These are phyloP conservation scores for Menidia menidia DNA, from an alignment of 2,797 vertebrate genomes.

Conservation along the genomic window DNA sequence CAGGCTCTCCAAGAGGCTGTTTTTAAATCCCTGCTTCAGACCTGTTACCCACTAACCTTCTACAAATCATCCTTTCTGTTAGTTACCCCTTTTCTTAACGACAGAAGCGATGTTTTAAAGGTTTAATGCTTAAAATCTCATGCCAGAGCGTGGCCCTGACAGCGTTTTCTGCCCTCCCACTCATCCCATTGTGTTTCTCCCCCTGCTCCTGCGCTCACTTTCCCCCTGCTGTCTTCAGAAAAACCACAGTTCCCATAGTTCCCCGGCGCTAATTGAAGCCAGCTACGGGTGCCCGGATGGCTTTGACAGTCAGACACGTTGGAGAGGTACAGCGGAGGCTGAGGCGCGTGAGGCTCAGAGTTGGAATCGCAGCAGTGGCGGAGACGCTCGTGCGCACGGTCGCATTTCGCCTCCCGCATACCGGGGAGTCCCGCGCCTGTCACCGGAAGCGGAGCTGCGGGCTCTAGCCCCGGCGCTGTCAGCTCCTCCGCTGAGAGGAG, in stretches of 20 bases:
- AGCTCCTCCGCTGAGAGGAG: slow-evolving; percentile 45
- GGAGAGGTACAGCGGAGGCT: slow-evolving; percentile 69
- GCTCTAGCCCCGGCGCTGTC: slow-evolving; percentile 50
- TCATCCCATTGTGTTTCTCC: slow-evolving; percentile 5
- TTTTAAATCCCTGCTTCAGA: too few species aligned
- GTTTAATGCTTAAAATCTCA: too few species aligned
- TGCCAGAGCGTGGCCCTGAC: too few species aligned
- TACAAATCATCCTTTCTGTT: too few species aligned
- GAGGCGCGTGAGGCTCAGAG: slow-evolving; percentile 72
- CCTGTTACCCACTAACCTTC: too few species aligned
- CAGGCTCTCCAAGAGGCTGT: too few species aligned
- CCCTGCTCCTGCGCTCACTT: slow-evolving; percentile 4
- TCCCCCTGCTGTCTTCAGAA: not conserved
- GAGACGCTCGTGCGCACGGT: slow-evolving; percentile 72
- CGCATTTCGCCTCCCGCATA: slow-evolving; percentile 72
- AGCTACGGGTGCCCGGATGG: slow-evolving; percentile 83
- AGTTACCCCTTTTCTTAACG: too few species aligned
- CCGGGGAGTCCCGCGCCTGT: slow-evolving; percentile 73
- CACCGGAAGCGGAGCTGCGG: slow-evolving; percentile 49
- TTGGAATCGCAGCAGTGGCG: slow-evolving; percentile 84
- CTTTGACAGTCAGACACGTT: slow-evolving; percentile 82
- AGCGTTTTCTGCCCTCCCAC: slow-evolving; percentile 7
- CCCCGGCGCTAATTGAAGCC: slow-evolving; percentile 53
- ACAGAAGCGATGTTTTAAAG: too few species aligned
- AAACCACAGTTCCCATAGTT: slow-evolving; percentile 84